Evolutionary conservation across 2,797 vertebrate species (phyloP).

Genomic region (Salarias fasciatus): DNA sequence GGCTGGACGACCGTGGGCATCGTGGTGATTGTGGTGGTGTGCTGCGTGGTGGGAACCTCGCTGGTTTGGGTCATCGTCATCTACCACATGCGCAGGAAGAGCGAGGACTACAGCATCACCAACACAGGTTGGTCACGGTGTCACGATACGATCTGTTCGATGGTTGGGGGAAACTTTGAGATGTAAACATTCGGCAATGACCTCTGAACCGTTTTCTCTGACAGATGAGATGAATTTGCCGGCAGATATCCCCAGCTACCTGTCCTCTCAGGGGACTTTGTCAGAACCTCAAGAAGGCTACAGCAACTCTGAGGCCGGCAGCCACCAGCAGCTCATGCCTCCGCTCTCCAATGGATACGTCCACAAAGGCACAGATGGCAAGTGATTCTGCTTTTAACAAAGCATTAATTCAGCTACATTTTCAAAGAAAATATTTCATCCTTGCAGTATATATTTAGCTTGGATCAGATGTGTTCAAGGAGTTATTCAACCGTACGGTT

Average conservation of each 20-base stretch:
- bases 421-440: too few relatives aligned
- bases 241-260: constrained; percentile 95
- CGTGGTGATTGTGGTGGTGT: constrained; percentile 98
- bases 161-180: too few relatives aligned
- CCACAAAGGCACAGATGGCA: constrained; percentile 92
- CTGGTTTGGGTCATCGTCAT: constrained; percentile 99
- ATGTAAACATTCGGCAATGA: too few relatives aligned
- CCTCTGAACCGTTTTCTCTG: constrained; percentile 20
- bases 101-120: constrained; percentile 96
- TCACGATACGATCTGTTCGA: too few relatives aligned
- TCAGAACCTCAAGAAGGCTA: constrained; percentile 96
- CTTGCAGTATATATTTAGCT: too few relatives aligned
- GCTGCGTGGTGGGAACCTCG: constrained; percentile 98
- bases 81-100: constrained; percentile 95
- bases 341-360: constrained; percentile 86
- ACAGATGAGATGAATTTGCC: constrained; percentile 97
- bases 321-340: constrained; percentile 98
- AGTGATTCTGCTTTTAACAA: constrained; percentile 16
- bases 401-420: too few relatives aligned
- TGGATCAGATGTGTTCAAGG: too few relatives aligned
- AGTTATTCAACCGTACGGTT: too few relatives aligned
- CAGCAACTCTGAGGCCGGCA: constrained; percentile 92
- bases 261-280: constrained; percentile 97
- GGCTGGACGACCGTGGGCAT: constrained; percentile 97
- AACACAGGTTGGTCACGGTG: constrained; percentile 89